A percentile compares a stretch with the other conserved stretches of the same genome.
Conservation (phyloP, 1,140 invertebrate genomes). For the Nomia melanderi region DNA sequence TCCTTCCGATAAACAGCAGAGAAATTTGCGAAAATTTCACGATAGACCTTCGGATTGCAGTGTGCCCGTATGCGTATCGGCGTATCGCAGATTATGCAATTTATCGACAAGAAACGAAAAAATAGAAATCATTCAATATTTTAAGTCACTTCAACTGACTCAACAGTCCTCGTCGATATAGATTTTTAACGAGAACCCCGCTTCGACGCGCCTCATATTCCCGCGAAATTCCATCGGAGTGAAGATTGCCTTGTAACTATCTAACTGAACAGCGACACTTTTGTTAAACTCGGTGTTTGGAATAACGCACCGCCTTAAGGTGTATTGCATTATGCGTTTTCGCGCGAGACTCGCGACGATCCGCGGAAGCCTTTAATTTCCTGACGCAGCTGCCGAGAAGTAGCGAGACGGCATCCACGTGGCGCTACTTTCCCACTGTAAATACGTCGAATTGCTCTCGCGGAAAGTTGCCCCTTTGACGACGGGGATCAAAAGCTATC, state of each 20-base stretch:
- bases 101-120: no score
- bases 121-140: no score
- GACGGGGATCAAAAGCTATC: neutral
- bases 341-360: constrained; percentile 6
- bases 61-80: no score
- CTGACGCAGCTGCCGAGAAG: neutral
- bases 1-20: no score
- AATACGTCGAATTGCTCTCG: neutral
- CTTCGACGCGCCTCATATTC: neutral
- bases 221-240: constrained; percentile 14
- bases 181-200: neutral
- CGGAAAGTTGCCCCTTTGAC: neutral
- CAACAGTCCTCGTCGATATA: no score
- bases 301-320: constrained; percentile 12
- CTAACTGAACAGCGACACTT: constrained; percentile 8
- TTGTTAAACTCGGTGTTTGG: neutral
- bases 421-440: no score
- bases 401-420: neutral
- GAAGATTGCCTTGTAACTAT: neutral
- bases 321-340: constrained; percentile 21
- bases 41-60: no score
- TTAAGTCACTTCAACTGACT: no score
- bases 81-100: no score
- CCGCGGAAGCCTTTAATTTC: constrained; percentile 31
- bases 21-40: no score